Evolutionary conservation across 2,113 vertebrate genomes (phyloP).

Genomic region (Beaufortia kweichowensis): DNA sequence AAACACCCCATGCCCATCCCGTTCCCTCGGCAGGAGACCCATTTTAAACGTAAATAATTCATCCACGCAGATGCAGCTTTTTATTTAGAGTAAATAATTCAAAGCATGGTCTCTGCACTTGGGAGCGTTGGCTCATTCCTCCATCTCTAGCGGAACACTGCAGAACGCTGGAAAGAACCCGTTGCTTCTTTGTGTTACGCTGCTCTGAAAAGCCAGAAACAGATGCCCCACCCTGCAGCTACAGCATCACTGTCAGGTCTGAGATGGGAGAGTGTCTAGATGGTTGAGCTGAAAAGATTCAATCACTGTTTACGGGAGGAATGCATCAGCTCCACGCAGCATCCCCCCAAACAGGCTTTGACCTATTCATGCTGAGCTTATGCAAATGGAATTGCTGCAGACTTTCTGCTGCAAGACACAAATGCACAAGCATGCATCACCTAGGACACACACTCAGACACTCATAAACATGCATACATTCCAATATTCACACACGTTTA

Average conservation of each 20-base stretch:
- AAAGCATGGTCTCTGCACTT: constrained; percentile 47
- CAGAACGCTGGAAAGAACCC: background rate
- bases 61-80: constrained; percentile 71
- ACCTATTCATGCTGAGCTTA: constrained; percentile 43
- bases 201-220: background rate
- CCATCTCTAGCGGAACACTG: background rate
- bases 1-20: background rate
- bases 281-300: constrained; percentile 13
- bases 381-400: constrained; percentile 29
- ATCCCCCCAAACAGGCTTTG: constrained; percentile 17
- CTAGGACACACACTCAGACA: constrained; percentile 14
- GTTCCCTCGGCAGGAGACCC: constrained; percentile 47
- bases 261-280: background rate
- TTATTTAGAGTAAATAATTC: constrained; percentile 75
- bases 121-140: constrained; percentile 39
- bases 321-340: background rate
- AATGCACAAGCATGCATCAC: constrained; percentile 14
- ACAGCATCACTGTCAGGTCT: background rate
- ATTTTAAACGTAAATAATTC: constrained; percentile 72
- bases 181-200: background rate
- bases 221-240: background rate
- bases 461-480: constrained; percentile 25
- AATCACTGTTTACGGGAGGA: background rate
- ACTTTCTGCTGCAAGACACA: constrained; percentile 40
- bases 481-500: constrained; percentile 10